Percentiles rank a stretch among this genome's conserved stretches.
Conservation (phyloP, 2,888 invertebrate genomes). For the Agriopis leucophaearia region DNA sequence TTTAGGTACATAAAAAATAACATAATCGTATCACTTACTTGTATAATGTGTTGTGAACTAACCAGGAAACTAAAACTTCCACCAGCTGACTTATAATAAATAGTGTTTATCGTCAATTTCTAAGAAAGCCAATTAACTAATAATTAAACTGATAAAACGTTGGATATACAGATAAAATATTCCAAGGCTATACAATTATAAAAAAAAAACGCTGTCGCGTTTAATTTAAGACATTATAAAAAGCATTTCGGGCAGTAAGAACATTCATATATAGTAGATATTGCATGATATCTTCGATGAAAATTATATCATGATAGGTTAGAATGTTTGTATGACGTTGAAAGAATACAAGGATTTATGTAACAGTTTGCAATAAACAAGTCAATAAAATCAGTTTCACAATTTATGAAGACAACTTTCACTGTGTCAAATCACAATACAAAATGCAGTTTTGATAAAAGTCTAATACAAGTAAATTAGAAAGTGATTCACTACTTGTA, state of each 20-base stretch:
- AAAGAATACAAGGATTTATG: slow-evolving; percentile 27
- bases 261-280: background rate
- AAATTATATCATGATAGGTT: too few relatives aligned
- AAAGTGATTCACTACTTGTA: slow-evolving; percentile 28
- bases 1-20: too few relatives aligned
- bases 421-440: slow-evolving; percentile 38
- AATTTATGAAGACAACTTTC: slow-evolving; percentile 42
- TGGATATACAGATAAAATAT: slow-evolving; percentile 2
- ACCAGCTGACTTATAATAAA: background rate
- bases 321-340: background rate
- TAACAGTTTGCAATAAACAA: slow-evolving; percentile 31
- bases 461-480: slow-evolving; percentile 30
- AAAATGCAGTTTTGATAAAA: slow-evolving; percentile 44
- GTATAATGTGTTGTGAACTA: background rate
- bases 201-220: background rate
- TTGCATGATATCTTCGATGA: too few relatives aligned
- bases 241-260: background rate
- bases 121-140: slow-evolving; percentile 5
- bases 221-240: slow-evolving; percentile 3
- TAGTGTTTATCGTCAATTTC: background rate
- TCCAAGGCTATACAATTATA: slow-evolving; percentile 1
- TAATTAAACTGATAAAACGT: slow-evolving; percentile 14
- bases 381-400: slow-evolving; percentile 37
- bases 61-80: background rate
- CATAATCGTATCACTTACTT: too few relatives aligned